Percentiles rank a stretch among this genome's conserved stretches.
phyloP scores from a whole-genome alignment of 2,797 vertebrate genomes.

The Glyptemys insculpta region DNA sequence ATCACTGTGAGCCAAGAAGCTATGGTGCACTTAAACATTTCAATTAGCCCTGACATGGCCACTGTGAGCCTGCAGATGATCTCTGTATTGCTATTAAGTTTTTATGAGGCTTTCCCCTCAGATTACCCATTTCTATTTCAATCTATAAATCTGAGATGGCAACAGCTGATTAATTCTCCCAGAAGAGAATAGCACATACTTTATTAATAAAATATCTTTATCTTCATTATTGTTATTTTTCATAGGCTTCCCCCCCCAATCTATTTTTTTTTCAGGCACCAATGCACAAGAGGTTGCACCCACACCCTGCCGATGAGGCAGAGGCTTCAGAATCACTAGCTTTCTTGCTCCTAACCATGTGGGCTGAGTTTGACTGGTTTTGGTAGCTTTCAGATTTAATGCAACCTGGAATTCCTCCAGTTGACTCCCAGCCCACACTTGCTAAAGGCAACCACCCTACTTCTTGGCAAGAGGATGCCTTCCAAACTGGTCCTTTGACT shows the following conservation, averaged over 20 bases:
- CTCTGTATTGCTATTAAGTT: conserved; percentile 68
- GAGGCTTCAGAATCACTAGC: conserved; percentile 9
- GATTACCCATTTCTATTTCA: conserved; percentile 66
- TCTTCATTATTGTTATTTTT: conserved; percentile 26
- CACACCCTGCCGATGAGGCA: not conserved
- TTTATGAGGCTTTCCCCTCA: conserved; percentile 74
- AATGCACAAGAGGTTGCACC: not conserved
- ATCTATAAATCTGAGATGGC: conserved; percentile 75
- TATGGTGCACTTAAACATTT: conserved; percentile 75
- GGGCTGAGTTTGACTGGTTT: not conserved
- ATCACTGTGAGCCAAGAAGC: conserved; percentile 64
- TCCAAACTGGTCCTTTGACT: not conserved
- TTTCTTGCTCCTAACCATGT: conserved; percentile 29
- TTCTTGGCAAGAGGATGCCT: conserved; percentile 16
- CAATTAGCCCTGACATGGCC: conserved; percentile 76
- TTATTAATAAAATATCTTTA: conserved; percentile 60
- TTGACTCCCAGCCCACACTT: not conserved
- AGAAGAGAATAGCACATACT: conserved; percentile 67
- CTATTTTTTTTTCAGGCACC: conserved; percentile 14
- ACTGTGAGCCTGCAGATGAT: conserved; percentile 77
- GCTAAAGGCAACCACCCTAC: not conserved
- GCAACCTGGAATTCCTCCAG: not conserved
- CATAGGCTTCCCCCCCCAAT: not conserved
- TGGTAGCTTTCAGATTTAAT: not conserved
- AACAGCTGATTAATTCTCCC: conserved; percentile 78